phyloP scores from a whole-genome alignment of 2,888 invertebrate species.

The Metallyticus violacea region DNA sequence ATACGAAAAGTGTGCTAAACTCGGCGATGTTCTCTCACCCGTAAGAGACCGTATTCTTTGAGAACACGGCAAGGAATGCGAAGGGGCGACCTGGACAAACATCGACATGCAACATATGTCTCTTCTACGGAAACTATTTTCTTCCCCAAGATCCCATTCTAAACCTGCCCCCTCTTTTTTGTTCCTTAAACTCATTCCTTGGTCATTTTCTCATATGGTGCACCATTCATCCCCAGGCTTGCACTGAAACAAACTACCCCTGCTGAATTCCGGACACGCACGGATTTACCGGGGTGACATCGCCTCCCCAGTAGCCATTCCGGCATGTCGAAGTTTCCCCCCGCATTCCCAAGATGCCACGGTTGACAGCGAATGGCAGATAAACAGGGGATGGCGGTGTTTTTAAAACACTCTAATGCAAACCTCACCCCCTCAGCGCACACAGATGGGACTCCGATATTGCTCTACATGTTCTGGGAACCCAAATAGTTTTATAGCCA shows the following conservation, averaged over 20 bases:
- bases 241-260: neutral
- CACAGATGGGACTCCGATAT: neutral
- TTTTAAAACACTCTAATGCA: neutral
- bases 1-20: too few relatives aligned
- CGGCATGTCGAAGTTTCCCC: neutral
- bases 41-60: neutral
- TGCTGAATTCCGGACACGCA: conserved; percentile 5
- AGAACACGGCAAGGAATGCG: neutral
- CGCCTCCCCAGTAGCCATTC: neutral
- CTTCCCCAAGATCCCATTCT: neutral
- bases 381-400: neutral
- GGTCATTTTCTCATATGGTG: neutral
- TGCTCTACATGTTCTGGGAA: neutral
- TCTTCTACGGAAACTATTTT: neutral
- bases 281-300: neutral
- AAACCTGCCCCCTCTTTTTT: too few relatives aligned
- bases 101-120: neutral
- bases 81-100: neutral
- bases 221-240: too few relatives aligned
- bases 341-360: conserved; percentile 12
- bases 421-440: too few relatives aligned
- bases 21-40: too few relatives aligned
- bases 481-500: neutral
- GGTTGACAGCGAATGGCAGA: neutral
- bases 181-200: neutral